Conservation (phyloP, 2,888 invertebrate species). For the Cerastoderma edule region DNA sequence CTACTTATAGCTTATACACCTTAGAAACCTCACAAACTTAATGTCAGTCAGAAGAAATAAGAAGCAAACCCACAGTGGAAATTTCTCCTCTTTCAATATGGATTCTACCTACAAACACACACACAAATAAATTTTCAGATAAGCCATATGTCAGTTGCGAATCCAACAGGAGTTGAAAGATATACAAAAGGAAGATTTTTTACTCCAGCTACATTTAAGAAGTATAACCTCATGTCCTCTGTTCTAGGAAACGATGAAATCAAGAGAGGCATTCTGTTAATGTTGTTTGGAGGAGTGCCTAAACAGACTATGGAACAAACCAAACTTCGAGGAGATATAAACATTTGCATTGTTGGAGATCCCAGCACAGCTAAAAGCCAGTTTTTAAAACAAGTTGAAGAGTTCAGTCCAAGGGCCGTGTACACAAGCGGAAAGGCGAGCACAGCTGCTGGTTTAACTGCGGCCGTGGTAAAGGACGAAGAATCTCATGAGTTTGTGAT, state of each 20-base stretch:
- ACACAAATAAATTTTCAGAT: too few relatives aligned
- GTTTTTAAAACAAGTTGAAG: conserved; percentile 95
- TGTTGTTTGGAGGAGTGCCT: conserved; percentile 98
- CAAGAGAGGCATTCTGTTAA: conserved; percentile 93
- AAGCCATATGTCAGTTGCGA: too few relatives aligned
- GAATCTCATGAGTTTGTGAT: conserved; percentile 99
- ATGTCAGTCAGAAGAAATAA: too few relatives aligned
- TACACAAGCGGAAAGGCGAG: conserved; percentile 99
- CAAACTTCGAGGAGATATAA: conserved; percentile 96
- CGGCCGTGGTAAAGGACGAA: conserved; percentile 98
- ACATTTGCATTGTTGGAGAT: conserved; percentile 99
- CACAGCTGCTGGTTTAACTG: conserved; percentile 98
- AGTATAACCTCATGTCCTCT: too few relatives aligned
- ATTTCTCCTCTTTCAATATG: too few relatives aligned
- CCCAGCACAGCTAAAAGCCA: conserved; percentile 99
- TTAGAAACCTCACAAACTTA: too few relatives aligned
- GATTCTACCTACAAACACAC: too few relatives aligned
- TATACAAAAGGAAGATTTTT: too few relatives aligned
- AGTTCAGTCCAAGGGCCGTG: conserved; percentile 97
- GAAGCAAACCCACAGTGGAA: too few relatives aligned
- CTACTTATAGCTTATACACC: too few relatives aligned
- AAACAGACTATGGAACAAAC: conserved; percentile 97
- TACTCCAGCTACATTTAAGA: too few relatives aligned
- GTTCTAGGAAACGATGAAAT: conserved; percentile 95
- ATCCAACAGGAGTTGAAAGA: too few relatives aligned